Base-by-base conservation (phyloP, 1,140 invertebrate species). In the Pteromalus puparum region DNA sequence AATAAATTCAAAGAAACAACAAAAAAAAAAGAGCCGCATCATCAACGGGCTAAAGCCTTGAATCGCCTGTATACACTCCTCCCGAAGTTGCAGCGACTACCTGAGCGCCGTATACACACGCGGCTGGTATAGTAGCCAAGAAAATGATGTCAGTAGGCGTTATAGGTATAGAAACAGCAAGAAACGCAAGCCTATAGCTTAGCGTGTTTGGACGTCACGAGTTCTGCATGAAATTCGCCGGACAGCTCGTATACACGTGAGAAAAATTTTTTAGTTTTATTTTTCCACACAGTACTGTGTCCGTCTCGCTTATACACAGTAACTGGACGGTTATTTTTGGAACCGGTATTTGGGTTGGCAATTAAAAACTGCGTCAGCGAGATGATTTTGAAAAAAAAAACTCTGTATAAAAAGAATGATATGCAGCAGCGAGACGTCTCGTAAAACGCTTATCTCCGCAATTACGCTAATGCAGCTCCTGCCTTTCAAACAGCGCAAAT, bases 61-160 rank as follows among this genome's bases (percentile, higher is more conserved):
- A 84, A 68, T 84, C 77, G 28, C 18, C 13, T 24, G 3, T 42
- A 9, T 12, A 42, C 7, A 42, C 61, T n/a, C 6, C 24, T n/a
- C 79, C 10, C 67, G 34, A 2, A 2, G 2, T 5, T 34, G 34
- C 34, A 5, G 34, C 34, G 42, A 53, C 48, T 53, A 53, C 48
- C 48, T 53, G 48, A 53, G 18, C 18, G 48, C 28, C 12, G n/a
- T 26, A 3, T 24, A 26, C 26, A 3, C 18, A 5, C 34, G n/a
- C n/a, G n/a, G n/a, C n/a, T n/a, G 30, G 30, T 34, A 34, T 42
- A 42, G 38, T 67, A 73, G 77, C 83, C 77, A 72, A 84, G 75
- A 80, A 80, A 84, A 84, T 84, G 73, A 74, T 80, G 83, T 84
- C 77, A 80, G 34, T 80, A 75, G 75, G 67, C 77, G 67, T 76